Conservation (phyloP, 2,113 vertebrate genomes). For the Dasyurus viverrinus region DNA sequence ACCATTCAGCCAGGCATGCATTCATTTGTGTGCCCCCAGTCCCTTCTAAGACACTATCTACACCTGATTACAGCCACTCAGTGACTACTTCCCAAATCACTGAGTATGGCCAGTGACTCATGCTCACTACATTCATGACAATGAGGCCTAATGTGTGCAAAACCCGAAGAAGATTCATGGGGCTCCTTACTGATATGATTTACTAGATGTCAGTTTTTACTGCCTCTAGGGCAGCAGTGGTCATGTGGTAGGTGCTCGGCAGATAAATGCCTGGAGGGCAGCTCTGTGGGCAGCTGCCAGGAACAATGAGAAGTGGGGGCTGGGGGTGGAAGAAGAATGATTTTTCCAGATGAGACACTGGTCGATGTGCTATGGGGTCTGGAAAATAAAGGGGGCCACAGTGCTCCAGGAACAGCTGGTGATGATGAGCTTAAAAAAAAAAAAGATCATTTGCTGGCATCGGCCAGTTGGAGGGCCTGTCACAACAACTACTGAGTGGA, state of each 20-base stretch:
- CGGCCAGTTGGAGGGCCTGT: slow-evolving; percentile 34
- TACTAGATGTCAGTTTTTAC: slow-evolving; percentile 57
- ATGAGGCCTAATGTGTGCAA: slow-evolving; percentile 6
- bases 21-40: not conserved
- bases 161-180: slow-evolving; percentile 52
- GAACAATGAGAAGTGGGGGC: slow-evolving; percentile 2
- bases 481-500: not conserved
- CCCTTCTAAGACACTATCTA: not conserved
- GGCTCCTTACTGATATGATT: slow-evolving; percentile 62
- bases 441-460: slow-evolving; percentile 17
- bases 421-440: not conserved
- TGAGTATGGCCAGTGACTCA: slow-evolving; percentile 16
- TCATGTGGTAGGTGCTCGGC: slow-evolving; percentile 28
- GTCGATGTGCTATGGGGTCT: not conserved
- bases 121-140: not conserved
- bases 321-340: not conserved
- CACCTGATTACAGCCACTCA: not conserved
- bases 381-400: slow-evolving; percentile 6
- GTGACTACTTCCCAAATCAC: slow-evolving; percentile 16
- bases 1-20: not conserved
- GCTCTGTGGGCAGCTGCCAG: slow-evolving; percentile 50
- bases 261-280: slow-evolving; percentile 30
- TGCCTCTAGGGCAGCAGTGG: slow-evolving; percentile 29
- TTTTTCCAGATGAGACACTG: slow-evolving; percentile 53
- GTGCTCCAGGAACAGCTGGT: slow-evolving; percentile 48